Evolutionary conservation across 2,797 vertebrate genomes (phyloP).

Genomic region (Urosaurus nigricauda): DNA sequence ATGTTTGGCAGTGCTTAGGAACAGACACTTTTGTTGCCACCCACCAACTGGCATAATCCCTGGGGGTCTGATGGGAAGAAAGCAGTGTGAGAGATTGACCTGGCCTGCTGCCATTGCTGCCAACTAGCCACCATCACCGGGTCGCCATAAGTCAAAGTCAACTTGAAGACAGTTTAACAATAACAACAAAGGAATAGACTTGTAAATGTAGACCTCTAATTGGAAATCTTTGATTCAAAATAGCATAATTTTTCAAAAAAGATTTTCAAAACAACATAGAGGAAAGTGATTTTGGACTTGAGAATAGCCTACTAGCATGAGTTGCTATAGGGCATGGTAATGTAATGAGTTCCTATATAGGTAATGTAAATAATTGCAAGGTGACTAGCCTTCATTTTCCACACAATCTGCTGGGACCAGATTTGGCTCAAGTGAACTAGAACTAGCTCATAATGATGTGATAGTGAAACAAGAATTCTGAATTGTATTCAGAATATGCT

Average conservation of each 20-base stretch:
- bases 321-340: background rate
- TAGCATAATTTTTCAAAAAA: background rate
- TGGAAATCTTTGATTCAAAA: background rate
- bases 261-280: background rate
- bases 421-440: background rate
- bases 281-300: background rate
- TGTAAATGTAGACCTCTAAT: too few relatives aligned
- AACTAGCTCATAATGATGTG: background rate
- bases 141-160: too few relatives aligned
- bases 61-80: too few relatives aligned
- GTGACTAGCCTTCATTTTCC: background rate
- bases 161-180: too few relatives aligned
- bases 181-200: too few relatives aligned
- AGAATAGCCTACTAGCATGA: background rate
- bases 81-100: too few relatives aligned
- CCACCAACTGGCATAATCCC: too few relatives aligned
- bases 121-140: too few relatives aligned
- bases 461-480: background rate
- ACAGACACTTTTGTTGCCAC: too few relatives aligned
- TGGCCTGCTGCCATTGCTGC: too few relatives aligned
- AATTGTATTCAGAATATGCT: background rate
- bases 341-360: too few relatives aligned
- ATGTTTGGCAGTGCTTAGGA: background rate
- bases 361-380: background rate
- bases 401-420: background rate